Evolutionary conservation across 2,797 vertebrate genomes (phyloP).

Genomic region (Lophius americanus): DNA sequence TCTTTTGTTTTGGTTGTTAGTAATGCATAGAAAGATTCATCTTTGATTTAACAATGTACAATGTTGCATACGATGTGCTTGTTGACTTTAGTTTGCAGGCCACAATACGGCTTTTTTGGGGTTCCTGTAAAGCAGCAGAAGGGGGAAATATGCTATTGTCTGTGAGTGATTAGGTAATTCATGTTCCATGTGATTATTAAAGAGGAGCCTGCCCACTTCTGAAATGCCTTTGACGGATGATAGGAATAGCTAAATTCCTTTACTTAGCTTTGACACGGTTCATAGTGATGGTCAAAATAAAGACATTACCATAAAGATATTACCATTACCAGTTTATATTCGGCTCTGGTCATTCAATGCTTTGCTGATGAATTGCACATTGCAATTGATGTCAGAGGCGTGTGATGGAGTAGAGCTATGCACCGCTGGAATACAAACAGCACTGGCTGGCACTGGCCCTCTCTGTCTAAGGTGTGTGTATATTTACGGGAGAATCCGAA

Average conservation of each 20-base stretch:
- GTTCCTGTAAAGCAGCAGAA: slow-evolving; percentile 54
- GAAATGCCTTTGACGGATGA: slow-evolving; percentile 75
- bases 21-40: slow-evolving; percentile 55
- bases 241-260: slow-evolving; percentile 66
- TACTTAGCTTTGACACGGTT: slow-evolving; percentile 60
- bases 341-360: slow-evolving; percentile 33
- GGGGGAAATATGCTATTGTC: slow-evolving; percentile 64
- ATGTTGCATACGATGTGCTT: slow-evolving; percentile 21
- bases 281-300: slow-evolving; percentile 43
- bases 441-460: slow-evolving; percentile 14
- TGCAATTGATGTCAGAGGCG: slow-evolving; percentile 36
- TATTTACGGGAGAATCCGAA: too few species aligned
- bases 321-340: slow-evolving; percentile 36
- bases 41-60: slow-evolving; percentile 50
- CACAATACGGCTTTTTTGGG: slow-evolving; percentile 36
- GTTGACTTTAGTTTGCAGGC: slow-evolving; percentile 19
- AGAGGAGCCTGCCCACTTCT: slow-evolving; percentile 70
- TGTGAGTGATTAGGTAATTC: slow-evolving; percentile 74
- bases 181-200: slow-evolving; percentile 71
- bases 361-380: slow-evolving; percentile 35
- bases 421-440: slow-evolving; percentile 19
- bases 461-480: slow-evolving; percentile 2
- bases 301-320: slow-evolving; percentile 38
- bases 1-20: slow-evolving; percentile 42
- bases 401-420: slow-evolving; percentile 11